Base-by-base conservation (phyloP, 2,113 vertebrate genomes). In the Tragelaphus buxtoni region DNA sequence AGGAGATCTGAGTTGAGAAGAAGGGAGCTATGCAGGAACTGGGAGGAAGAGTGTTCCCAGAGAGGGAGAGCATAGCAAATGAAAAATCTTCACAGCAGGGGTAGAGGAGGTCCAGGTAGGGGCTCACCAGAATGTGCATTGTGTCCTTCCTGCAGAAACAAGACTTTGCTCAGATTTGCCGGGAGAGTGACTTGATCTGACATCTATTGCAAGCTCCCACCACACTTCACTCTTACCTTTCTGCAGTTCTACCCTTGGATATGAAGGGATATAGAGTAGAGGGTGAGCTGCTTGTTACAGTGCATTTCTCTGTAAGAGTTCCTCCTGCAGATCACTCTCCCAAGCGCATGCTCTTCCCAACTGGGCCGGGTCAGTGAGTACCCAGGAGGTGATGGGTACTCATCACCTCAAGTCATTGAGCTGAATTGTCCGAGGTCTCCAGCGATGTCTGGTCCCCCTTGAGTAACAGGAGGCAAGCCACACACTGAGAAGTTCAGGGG, bases 1-100 rank as follows among this genome's bases (percentile, higher is more conserved):
- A n/a, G 58, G 55, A 53, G 22, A 39, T 0, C 16, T 39, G 88
- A n/a, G 11, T 5, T 30, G 58, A 79, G 82, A 74, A 95, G 60
- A 8, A 69, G 42, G n/a, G 63, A 86, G 56, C 56, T n/a, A n/a
- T 4, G 5, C 12, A 72, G 79, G 47, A 72, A 30, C 39, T 10
- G 3, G 9, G 2, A 28, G 35, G 32, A 11, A 22, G 60, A 49
- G n/a, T 47, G 28, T 87, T 42, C 51, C 58, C 0, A 4, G 65
- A 18, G 63, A 17, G 11, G 45, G 9, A 4, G 26, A 42, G 7
- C 17, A 4, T 0, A 47, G 42, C 8, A 18, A 42, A 53, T 3
- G 32, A 16, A 55, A 80, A 85, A 20, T 10, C 20, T 56, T 9
- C 42, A 30, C 4, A 5, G 26, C 49, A 55, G 45, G 72, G 30